Conservation (phyloP, 2,888 invertebrate species). For the Drosophila flavopinicola region DNA sequence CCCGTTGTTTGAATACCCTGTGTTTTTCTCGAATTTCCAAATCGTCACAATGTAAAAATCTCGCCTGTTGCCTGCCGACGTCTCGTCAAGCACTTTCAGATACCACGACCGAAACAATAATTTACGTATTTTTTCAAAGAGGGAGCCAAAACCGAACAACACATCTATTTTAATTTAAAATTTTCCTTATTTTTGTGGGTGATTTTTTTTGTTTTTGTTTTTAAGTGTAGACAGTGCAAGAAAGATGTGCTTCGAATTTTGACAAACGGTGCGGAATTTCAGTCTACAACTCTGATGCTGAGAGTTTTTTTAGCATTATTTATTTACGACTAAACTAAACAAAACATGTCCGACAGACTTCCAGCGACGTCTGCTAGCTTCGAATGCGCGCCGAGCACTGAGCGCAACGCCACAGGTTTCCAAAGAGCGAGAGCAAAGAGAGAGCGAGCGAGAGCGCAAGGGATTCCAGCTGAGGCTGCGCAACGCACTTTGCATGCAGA, state of each 20-base stretch:
- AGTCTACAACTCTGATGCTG: conserved; percentile 24
- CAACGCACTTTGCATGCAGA: conserved; percentile 19
- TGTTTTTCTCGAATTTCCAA: conserved; percentile 2
- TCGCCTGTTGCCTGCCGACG: conserved; percentile 13
- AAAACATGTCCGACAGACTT: conserved; percentile 11
- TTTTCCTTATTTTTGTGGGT: conserved; percentile 4
- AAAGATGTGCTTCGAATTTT: conserved; percentile 39
- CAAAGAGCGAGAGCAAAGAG: conserved; percentile 1
- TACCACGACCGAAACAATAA: conserved; percentile 12
- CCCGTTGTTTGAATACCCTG: conserved; percentile 1
- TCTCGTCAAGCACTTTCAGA: conserved; percentile 9
- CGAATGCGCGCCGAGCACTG: conserved; percentile 34
- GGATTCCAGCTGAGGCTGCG: conserved; percentile 6
- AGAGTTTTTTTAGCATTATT: conserved; percentile 5
- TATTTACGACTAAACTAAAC: conserved; percentile 4
- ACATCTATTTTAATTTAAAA: conserved; percentile 32
- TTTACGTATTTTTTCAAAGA: conserved; percentile 11
- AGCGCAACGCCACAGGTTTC: conserved; percentile 6
- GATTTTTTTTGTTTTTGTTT: neutral
- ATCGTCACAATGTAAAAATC: conserved; percentile 12
- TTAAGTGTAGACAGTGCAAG: conserved; percentile 22
- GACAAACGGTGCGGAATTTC: conserved; percentile 37
- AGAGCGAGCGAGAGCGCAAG: conserved; percentile 4
- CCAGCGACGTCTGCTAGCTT: conserved; percentile 27
- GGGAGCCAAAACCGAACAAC: conserved; percentile 23